Evolutionary conservation across 1,140 invertebrate species (phyloP), one percentile per base, ranked within the genome.

Genomic region (Cylas formicarius): DNA sequence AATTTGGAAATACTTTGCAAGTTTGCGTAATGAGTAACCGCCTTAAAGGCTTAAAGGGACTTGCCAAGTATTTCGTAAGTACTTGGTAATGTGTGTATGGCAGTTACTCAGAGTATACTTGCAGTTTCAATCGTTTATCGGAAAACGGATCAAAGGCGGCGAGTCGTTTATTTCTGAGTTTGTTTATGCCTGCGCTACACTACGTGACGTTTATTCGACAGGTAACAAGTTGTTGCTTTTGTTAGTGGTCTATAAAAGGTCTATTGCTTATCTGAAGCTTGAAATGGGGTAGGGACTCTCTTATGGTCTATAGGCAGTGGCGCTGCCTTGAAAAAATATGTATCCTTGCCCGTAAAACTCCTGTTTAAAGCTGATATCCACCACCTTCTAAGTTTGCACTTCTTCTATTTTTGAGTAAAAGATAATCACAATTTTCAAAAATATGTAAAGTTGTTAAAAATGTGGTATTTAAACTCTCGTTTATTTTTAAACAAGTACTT

Each of bases 11-110:
- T 39, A 39, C 26, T 26, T 26, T 13, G 29, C 29, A 32, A 32
- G 29, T 32, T 17, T 18, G 38, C 38, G 24, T 41, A 41, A 19
- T 41, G 27, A 41, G 27, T 41, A 41, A 28, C 24, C 38, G 24
- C 26, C 24, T 13, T 31, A 1, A 31, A n/a, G n/a, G n/a, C n/a
- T n/a, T n/a, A n/a, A n/a, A n/a, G n/a, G n/a, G n/a, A 32, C 29
- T 32, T 32, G 29, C 29, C 29, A 26, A 26, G 26, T 39, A 39
- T 24, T 26, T 26, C 8, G 8, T 8, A 32, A 32, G 29, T 13
- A 32, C 8, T 41, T 41, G 39, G 28, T 29, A 41, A 41, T 16
- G 29, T 19, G 9, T 18, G 16, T 31, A 14, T 41, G 8, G 21
- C 9, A 14, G n/a, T 13, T 19, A 41, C 16, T 41, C 19, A 29